Conservation (phyloP, 2,888 invertebrate genomes). For the Vandiemenella viatica region DNA sequence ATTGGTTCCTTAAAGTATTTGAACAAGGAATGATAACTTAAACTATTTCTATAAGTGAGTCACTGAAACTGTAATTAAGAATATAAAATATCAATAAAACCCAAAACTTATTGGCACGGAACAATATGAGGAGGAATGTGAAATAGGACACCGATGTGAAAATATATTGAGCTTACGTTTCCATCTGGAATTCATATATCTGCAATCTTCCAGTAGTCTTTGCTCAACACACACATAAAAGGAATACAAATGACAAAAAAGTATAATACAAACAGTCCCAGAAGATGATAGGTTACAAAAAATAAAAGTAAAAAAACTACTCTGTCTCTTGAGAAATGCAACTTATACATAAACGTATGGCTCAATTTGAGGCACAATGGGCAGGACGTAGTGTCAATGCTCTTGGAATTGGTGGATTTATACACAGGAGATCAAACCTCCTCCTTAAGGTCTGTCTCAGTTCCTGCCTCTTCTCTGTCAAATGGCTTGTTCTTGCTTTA, state of each 20-base stretch:
- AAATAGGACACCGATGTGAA: conserved; percentile 1
- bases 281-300: neutral
- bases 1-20: no score
- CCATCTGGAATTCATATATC: neutral
- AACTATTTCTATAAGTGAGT: no score
- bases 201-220: neutral
- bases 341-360: neutral
- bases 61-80: no score
- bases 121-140: conserved; percentile 6
- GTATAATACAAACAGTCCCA: conserved; percentile 7
- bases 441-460: conserved; percentile 65
- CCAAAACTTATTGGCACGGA: neutral
- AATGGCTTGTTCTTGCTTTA: conserved; percentile 60
- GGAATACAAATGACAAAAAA: conserved; percentile 1
- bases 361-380: conserved; percentile 13
- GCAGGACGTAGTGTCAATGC: conserved; percentile 1
- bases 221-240: neutral
- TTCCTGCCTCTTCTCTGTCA: conserved; percentile 65
- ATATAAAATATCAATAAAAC: no score
- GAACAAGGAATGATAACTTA: no score
- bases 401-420: conserved; percentile 5
- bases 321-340: neutral
- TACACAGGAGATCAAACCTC: conserved; percentile 66
- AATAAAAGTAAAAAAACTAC: neutral
- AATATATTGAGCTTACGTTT: neutral